Evolutionary conservation across 2,888 invertebrate genomes (phyloP).

Genomic region (Teinopalpus imperialis): DNA sequence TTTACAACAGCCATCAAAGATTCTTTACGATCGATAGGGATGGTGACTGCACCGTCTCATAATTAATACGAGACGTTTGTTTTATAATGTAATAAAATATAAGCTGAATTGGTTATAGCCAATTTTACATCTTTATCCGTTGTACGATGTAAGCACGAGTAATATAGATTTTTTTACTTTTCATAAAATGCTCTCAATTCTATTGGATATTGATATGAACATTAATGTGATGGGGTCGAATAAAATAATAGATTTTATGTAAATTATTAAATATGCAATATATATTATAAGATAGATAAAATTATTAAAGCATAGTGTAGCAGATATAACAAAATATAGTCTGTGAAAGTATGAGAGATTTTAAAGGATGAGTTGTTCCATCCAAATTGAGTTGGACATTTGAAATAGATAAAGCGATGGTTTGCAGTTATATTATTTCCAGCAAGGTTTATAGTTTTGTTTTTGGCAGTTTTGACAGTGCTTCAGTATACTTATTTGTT

Average conservation of each 20-base stretch:
- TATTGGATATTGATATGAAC: conserved; percentile 41
- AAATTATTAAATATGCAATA: too few relatives aligned
- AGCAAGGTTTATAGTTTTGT: conserved; percentile 82
- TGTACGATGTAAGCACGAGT: conserved; percentile 49
- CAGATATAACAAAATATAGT: too few relatives aligned
- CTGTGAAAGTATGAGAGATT: too few relatives aligned
- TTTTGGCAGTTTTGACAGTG: conserved; percentile 81
- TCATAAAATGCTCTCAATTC: conserved; percentile 59
- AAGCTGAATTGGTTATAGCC: conserved; percentile 59
- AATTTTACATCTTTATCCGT: conserved; percentile 50
- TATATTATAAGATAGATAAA: too few relatives aligned
- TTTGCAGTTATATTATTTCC: conserved; percentile 73
- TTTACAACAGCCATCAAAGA: conserved; percentile 78
- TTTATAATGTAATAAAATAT: conserved; percentile 78
- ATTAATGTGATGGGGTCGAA: conserved; percentile 1
- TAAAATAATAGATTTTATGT: too few relatives aligned
- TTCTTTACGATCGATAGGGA: conserved; percentile 76
- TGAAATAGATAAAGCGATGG: conserved; percentile 77
- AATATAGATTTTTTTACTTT: conserved; percentile 51
- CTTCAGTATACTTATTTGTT: conserved; percentile 80
- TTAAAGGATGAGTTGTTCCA: conserved; percentile 49
- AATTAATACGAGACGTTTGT: conserved; percentile 81
- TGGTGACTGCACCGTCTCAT: conserved; percentile 68
- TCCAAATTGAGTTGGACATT: conserved; percentile 76
- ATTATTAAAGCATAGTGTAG: too few relatives aligned